These are phyloP conservation scores for Halichoerus grypus DNA, from an alignment of 2,113 vertebrate genomes.

Conservation along the genomic window DNA sequence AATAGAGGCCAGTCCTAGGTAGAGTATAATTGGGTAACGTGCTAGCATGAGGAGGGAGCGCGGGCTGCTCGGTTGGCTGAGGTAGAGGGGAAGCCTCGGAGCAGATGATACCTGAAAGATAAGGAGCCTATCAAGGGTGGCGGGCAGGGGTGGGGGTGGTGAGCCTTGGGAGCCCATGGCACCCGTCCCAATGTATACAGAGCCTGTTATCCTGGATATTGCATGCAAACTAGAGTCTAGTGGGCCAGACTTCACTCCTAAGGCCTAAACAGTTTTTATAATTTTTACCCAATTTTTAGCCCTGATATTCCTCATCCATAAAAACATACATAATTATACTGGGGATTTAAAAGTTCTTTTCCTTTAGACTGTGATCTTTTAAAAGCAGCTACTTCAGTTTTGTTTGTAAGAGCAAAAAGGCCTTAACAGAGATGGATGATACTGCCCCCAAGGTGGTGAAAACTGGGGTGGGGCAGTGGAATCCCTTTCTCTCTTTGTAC, in stretches of 20 bases:
- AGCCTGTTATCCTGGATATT: neutral
- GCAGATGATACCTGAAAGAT: no score
- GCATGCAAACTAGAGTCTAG: neutral
- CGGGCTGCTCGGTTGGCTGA: neutral
- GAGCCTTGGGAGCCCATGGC: neutral
- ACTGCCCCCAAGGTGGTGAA: neutral
- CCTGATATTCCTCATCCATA: neutral
- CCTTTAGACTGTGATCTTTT: neutral
- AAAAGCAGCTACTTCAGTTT: neutral
- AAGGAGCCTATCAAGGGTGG: neutral
- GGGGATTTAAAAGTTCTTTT: conserved; percentile 10
- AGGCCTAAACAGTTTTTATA: neutral
- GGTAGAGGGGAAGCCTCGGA: neutral
- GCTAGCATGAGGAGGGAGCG: neutral
- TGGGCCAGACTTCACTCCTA: neutral
- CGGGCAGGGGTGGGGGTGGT: accelerated
- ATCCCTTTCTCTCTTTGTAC: neutral
- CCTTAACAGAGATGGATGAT: neutral
- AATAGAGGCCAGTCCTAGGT: neutral
- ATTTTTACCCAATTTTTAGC: neutral
- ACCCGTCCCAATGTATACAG: neutral
- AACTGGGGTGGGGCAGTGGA: neutral
- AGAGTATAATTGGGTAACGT: neutral
- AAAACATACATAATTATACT: conserved; percentile 24
- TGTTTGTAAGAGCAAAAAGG: neutral